These are phyloP conservation scores for Perithous albicinctus DNA, from an alignment of 2,888 invertebrate genomes.

Conservation along the genomic window DNA sequence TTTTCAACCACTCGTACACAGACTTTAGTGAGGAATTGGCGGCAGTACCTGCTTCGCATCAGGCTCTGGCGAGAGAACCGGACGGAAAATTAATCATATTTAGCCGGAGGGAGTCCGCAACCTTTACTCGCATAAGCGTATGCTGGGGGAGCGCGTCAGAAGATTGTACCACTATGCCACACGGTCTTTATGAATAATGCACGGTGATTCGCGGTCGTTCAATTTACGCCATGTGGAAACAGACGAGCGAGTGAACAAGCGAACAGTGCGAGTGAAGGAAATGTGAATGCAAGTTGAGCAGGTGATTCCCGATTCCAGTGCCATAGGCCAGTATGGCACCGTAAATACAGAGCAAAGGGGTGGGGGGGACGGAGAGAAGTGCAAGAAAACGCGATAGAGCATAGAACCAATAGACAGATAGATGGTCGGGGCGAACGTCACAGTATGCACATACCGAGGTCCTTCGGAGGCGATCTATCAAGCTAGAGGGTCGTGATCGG, in stretches of 20 bases:
- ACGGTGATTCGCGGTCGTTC: conserved; percentile 74
- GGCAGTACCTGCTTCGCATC: conserved; percentile 10
- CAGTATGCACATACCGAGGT: conserved; percentile 38
- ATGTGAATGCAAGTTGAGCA: conserved; percentile 12
- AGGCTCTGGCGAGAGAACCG: conserved; percentile 47
- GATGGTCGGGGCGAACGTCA: conserved; percentile 42
- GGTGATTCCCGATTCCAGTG: conserved; percentile 46
- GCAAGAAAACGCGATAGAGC: neutral
- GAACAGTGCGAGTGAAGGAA: conserved; percentile 24
- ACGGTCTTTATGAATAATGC: conserved; percentile 75
- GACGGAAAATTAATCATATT: conserved; percentile 77
- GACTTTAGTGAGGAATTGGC: conserved; percentile 40
- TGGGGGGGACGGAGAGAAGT: neutral
- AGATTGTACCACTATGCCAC: conserved; percentile 19
- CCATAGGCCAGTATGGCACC: neutral
- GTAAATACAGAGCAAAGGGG: neutral
- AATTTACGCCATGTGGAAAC: conserved; percentile 74
- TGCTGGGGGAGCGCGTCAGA: neutral
- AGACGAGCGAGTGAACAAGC: conserved; percentile 50
- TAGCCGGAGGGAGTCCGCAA: conserved; percentile 57
- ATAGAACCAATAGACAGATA: conserved; percentile 15
- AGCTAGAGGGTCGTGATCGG: conserved; percentile 65
- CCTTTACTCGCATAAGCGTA: conserved; percentile 36
- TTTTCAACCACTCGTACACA: conserved; percentile 26
- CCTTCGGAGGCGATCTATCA: conserved; percentile 69